A percentile compares a stretch with the other conserved stretches of the same genome.
These are phyloP conservation scores for Tiphia femorata DNA, from an alignment of 2,888 invertebrate species.

Conservation along the genomic window DNA sequence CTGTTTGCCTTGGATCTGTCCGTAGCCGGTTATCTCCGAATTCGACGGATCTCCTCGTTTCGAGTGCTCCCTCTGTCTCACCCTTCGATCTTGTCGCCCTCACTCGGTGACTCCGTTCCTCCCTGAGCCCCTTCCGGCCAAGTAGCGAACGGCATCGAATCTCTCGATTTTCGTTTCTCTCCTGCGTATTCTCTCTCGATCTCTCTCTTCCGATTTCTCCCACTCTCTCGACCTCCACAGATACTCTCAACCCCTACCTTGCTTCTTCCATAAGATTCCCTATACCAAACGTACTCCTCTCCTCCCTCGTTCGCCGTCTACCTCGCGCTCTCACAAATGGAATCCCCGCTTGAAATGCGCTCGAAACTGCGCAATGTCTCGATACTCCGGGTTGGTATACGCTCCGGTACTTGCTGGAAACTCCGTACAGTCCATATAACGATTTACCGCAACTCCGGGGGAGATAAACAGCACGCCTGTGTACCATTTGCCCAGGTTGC, in stretches of 20 bases:
- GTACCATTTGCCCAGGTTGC: no score
- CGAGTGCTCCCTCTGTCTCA: conserved; percentile 8
- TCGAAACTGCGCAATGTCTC: conserved; percentile 26
- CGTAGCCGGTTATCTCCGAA: conserved; percentile 27
- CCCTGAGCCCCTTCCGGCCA: not conserved
- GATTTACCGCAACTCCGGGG: conserved; percentile 17
- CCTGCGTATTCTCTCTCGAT: no score
- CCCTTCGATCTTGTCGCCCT: not conserved
- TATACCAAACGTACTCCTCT: no score
- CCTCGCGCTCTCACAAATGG: conserved; percentile 30
- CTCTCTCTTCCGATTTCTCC: no score
- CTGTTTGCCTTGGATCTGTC: conserved; percentile 14
- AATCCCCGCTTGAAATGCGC: conserved; percentile 32
- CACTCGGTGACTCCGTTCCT: no score
- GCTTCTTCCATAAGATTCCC: no score
- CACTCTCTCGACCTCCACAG: no score
- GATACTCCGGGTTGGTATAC: conserved; percentile 15
- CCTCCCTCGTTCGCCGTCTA: no score
- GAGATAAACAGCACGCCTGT: conserved; percentile 1
- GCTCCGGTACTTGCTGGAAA: not conserved
- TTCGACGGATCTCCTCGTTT: conserved; percentile 18
- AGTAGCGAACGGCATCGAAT: conserved; percentile 12
- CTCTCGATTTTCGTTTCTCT: not conserved
- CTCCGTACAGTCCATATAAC: not conserved
- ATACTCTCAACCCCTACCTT: no score